Base-by-base conservation (phyloP, 2,113 vertebrate species). In the Oplegnathus fasciatus region DNA sequence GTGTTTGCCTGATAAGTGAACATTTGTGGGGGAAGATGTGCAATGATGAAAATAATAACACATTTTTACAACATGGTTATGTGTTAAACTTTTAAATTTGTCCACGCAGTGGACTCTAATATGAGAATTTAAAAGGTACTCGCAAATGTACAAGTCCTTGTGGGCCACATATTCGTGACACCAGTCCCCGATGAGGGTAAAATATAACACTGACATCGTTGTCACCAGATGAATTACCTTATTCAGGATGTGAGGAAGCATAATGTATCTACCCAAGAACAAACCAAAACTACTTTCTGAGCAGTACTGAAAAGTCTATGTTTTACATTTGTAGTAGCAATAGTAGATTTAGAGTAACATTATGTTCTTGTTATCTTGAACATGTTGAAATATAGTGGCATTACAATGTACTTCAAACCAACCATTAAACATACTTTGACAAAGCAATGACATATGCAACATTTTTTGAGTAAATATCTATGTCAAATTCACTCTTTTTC, bases 1-100 rank as follows among this genome's bases (percentile, higher is more conserved):
- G 60, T 50, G 18, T 81, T 67, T 77, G 75, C 24, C 48, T 30
- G 18, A 73, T 65, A 54, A 54, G 15, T 67, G 50, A 82, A 78
- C n/a, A 77, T 14, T 70, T 71, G 24, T 28, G 32, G 15, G 17
- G 6, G 3, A 55, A 62, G 57, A 55, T 76, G 32, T 74, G 46
- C 37, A 26, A 46, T 15, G 62, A 64, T 24, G 15, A 60, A 58
- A 73, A 44, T 14, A 52, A 46, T 30, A 32, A 26, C 15, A 50
- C n/a, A 44, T 37, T 30, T 54, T 64, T 58, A 71, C 62, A 80
- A 58, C 28, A 42, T 81, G 26, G 48, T 46, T 37, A 37, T 34
- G 26, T 71, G 79, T 82, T 84, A 26, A 52, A 48, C 40, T 40
- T 48, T 69, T 18, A 20, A 9, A 37, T 48, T 22, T 24, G 30